phyloP scores from a whole-genome alignment of 2,888 invertebrate species.

The Polyommatus iphigenia region DNA sequence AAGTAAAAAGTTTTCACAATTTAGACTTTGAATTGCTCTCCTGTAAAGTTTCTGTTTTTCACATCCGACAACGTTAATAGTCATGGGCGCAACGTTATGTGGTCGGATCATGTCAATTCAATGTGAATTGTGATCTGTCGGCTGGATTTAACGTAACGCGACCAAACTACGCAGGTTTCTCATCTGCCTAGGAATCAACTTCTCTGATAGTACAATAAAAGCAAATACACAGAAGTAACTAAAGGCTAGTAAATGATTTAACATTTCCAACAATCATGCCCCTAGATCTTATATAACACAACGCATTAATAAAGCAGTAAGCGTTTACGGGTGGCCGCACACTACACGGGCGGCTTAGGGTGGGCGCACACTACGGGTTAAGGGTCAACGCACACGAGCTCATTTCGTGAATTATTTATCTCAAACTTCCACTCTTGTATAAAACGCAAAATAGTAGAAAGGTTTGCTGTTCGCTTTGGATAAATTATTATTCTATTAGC shows the following conservation, averaged over 20 bases:
- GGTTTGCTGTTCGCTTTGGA: neutral
- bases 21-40: too few species aligned
- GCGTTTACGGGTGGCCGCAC: slow-evolving; percentile 9
- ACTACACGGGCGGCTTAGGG: slow-evolving; percentile 19
- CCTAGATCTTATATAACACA: neutral
- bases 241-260: neutral
- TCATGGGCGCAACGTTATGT: too few species aligned
- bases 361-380: neutral
- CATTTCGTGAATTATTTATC: slow-evolving; percentile 2
- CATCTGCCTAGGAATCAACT: too few species aligned
- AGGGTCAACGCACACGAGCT: neutral
- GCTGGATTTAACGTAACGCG: too few species aligned
- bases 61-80: too few species aligned
- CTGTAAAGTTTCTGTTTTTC: too few species aligned
- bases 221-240: neutral
- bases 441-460: neutral
- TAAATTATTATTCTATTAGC: too few species aligned
- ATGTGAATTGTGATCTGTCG: too few species aligned
- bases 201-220: neutral
- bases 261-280: neutral
- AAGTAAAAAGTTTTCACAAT: too few species aligned
- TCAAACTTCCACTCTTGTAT: neutral
- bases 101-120: too few species aligned
- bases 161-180: too few species aligned
- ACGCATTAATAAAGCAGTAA: slow-evolving; percentile 20